Evolutionary conservation across 2,888 invertebrate species (phyloP), one percentile per base, ranked within the genome.

Genomic region (Cactoblastis cactorum): DNA sequence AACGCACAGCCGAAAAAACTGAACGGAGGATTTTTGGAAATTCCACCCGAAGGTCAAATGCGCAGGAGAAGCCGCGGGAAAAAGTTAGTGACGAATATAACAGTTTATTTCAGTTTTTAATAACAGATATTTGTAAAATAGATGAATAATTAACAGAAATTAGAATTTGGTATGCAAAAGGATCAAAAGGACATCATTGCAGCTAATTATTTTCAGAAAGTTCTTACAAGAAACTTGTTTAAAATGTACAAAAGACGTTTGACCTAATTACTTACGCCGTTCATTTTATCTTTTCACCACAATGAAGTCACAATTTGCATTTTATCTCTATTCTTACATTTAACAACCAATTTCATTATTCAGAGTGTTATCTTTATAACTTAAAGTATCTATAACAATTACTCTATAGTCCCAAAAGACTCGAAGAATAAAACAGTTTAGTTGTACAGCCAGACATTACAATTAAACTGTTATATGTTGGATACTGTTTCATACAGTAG

Each of bases 281-380:
- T 28, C 15, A 14, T 24, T 6, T 28, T 43, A 43, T 43, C 43
- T 52, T 46, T 43, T 9, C 24, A 15, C 43, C 9, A 4, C 12
- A 28, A 17, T 28, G 17, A 24, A 17, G 15, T 2, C 41, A 15
- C 28, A n/a, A 43, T 43, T 43, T 43, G 43, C 43, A 43, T 43
- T 11, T 43, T 28, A 43, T 43, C 43, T 15, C 12, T 15, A 43
- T 28, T 14, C 28, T 0, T 3, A 22, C 28, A 43, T 11, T 41
- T 22, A n/a, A 41, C 43, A 43, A 43, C 14, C 15, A 17, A 43
- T 43, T 43, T 11, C 17, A 43, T 43, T 43, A 43, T 43, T 43
- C 43, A 43, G 14, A 12, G 43, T 43, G 15, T 28, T 43, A 43
- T 43, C 43, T 28, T 43, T 43, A 28, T 28, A 11, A 28, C 43